A percentile compares a stretch with the other conserved stretches of the same genome.
Evolutionary conservation across 2,113 vertebrate genomes (phyloP).

Genomic region (Pogonocichla stellata): DNA sequence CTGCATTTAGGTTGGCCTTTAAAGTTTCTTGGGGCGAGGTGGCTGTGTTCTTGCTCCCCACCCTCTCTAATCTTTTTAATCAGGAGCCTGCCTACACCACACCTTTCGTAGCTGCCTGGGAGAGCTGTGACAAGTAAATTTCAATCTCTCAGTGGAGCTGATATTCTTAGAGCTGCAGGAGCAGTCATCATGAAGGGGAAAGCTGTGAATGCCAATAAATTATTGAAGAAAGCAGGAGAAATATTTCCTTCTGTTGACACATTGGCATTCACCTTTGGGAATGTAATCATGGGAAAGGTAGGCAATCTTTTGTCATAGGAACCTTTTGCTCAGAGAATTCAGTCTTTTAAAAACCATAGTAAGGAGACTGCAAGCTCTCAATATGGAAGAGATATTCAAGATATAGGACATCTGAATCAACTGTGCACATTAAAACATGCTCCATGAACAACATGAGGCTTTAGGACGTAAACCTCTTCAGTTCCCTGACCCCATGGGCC

Average conservation of each 20-base stretch:
- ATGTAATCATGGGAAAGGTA: conserved; percentile 65
- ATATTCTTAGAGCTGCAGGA: conserved; percentile 59
- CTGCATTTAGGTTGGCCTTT: not conserved
- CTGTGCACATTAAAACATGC: not conserved
- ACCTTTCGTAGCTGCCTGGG: not conserved
- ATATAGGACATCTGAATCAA: not conserved
- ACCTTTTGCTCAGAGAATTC: conserved; percentile 7
- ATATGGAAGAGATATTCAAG: not conserved
- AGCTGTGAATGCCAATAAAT: conserved; percentile 60
- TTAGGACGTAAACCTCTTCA: not conserved
- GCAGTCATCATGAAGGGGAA: conserved; percentile 63
- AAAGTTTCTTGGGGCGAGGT: not conserved
- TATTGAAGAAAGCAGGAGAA: conserved; percentile 68
- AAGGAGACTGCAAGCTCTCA: not conserved
- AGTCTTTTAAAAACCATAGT: not conserved
- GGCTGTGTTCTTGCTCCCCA: not conserved
- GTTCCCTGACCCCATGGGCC: not conserved
- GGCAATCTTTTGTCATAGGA: conserved; percentile 62
- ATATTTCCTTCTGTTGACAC: conserved; percentile 69
- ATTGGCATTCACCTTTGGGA: conserved; percentile 63
- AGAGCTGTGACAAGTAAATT: conserved; percentile 56
- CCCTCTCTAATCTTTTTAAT: conserved; percentile 29
- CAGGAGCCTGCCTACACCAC: not conserved
- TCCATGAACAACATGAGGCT: not conserved
- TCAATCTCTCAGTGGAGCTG: conserved; percentile 44